phyloP scores from a whole-genome alignment of 2,797 vertebrate genomes.

The Pseudochaenichthys georgianus region DNA sequence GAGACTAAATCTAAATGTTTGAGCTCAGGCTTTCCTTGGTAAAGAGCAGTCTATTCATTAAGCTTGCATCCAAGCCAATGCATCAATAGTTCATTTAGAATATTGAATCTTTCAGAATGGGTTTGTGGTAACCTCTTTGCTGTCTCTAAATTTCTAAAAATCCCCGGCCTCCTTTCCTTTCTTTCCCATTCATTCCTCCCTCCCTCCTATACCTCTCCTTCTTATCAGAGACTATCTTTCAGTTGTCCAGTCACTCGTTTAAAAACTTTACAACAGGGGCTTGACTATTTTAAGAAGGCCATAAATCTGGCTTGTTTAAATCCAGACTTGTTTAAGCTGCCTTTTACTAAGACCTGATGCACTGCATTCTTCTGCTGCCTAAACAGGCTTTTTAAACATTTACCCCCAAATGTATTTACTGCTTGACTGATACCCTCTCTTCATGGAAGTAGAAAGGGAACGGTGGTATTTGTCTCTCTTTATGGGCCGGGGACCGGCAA shows the following conservation, averaged over 20 bases:
- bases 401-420: conserved; percentile 81
- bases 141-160: conserved; percentile 42
- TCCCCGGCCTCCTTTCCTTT: conserved; percentile 37
- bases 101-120: conserved; percentile 57
- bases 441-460: conserved; percentile 66
- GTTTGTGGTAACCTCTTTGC: conserved; percentile 47
- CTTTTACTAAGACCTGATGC: conserved; percentile 76
- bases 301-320: conserved; percentile 80
- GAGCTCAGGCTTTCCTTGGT: conserved; percentile 51
- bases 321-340: conserved; percentile 73
- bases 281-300: conserved; percentile 39
- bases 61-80: conserved; percentile 48
- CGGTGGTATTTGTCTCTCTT: conserved; percentile 72
- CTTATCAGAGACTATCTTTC: conserved; percentile 67
- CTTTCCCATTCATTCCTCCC: conserved; percentile 25
- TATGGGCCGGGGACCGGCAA: conserved; percentile 57
- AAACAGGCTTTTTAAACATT: conserved; percentile 82
- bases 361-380: conserved; percentile 74
- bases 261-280: conserved; percentile 72
- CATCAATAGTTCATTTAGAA: conserved; percentile 69
- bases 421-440: conserved; percentile 73
- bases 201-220: conserved; percentile 17
- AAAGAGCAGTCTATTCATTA: conserved; percentile 56
- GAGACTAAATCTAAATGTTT: conserved; percentile 68
- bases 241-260: conserved; percentile 68